phyloP scores from a whole-genome alignment of 2,888 invertebrate species.

The Calliopum simillimum region DNA sequence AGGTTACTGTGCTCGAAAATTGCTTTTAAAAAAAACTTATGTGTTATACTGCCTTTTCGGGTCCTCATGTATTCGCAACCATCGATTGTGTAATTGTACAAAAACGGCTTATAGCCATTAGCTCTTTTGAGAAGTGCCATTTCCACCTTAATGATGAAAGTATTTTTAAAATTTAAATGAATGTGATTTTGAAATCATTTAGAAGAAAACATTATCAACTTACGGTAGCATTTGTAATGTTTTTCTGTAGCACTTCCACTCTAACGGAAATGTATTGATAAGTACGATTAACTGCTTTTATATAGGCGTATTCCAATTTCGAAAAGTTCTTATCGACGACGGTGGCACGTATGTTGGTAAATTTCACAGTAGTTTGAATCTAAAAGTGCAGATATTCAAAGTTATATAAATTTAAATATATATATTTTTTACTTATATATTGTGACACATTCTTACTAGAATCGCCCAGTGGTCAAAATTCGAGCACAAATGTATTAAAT shows the following conservation, averaged over 20 bases:
- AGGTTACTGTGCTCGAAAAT: neutral
- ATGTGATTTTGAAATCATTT: no score
- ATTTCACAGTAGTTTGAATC: neutral
- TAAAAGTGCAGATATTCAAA: neutral
- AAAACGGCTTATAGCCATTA: constrained; percentile 20
- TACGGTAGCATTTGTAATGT: no score
- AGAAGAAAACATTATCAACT: no score
- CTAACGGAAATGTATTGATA: neutral
- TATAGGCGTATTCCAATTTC: neutral
- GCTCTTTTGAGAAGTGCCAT: neutral
- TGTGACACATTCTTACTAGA: no score
- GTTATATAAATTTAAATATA: no score
- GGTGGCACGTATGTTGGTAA: neutral
- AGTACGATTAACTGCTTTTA: neutral
- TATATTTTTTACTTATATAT: no score
- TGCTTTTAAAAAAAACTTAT: neutral
- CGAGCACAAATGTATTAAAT: no score
- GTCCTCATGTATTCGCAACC: constrained; percentile 5
- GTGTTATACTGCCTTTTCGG: neutral
- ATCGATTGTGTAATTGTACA: constrained; percentile 14
- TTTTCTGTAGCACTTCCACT: neutral
- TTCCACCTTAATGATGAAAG: no score
- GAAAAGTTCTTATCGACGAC: neutral
- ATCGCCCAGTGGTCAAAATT: no score
- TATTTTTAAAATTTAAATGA: no score